Evolutionary conservation across 2,113 vertebrate genomes (phyloP), one percentile per base, ranked within the genome.

Genomic region (Ariopsis seemanni): DNA sequence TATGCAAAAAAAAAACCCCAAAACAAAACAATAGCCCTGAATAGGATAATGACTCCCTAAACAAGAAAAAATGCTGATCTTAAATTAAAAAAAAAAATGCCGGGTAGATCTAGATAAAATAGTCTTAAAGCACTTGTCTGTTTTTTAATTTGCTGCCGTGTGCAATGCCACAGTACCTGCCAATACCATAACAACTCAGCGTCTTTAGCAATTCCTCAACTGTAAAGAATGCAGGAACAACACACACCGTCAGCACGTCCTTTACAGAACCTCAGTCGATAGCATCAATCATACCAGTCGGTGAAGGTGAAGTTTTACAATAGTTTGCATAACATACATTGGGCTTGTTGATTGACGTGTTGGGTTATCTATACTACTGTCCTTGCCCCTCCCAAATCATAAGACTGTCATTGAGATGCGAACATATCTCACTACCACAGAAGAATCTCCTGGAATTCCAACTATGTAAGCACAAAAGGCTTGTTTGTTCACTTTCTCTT

Each of bases 291-390:
- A 75, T 60, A 83, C 69, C 69, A 88, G 67, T 78, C 30, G 48
- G 53, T 85, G 88, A 86, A 83, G 69, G n/a, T 57, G 55, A 30
- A 89, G 83, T 60, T 83, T 89, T 90, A 4, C 27, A 88, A 90
- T 92, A 91, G 85, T 92, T 93, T 84, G 78, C 86, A 90, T 87
- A 87, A 69, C 82, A 72, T 83, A 83, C 27, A 34, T 30, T 5
- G 48, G 62, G 67, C 18, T 74, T 74, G 80, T 48, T 14, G 48
- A 42, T 52, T 62, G 18, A 22, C n/a, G n/a, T 55, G 8, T 58
- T 71, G 55, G 20, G 15, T 81, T 55, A 85, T 85, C 78, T 58
- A 72, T 34, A 65, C 80, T 83, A 25, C n/a, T 78, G 85, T 72
- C 85, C 88, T 89, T 78, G 80, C 17, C 48, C 18, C 74, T 83